Base-by-base conservation (phyloP, 2,113 vertebrate genomes). In the Argyrosomus japonicus region DNA sequence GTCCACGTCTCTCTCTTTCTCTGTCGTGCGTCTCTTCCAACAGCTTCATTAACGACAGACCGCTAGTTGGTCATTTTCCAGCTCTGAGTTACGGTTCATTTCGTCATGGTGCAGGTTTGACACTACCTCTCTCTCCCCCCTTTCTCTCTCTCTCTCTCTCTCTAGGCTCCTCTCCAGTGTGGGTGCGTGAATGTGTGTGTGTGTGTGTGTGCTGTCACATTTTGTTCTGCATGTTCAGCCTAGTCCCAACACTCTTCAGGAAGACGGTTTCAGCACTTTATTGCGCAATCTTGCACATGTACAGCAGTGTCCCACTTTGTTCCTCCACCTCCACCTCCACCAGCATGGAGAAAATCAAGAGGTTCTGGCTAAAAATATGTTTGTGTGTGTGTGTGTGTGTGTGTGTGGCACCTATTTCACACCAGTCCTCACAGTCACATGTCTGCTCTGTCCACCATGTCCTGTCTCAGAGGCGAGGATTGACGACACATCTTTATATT, bases 71-170 rank as follows among this genome's bases (percentile, higher is more conserved):
- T 91, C 86, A 83, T 87, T 92, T 91, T 84, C 87, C 91, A 93
- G 92, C 88, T 88, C 85, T 87, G 88, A 82, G 84, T 92, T 94
- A 86, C 94, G 91, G 93, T 90, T 92, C 90, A 82, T 94, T 90
- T 91, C 93, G 87, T 93, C 92, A 93, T 90, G 92, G 79, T 91
- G 88, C 93, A 95, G 93, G 92, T 95, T 95, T 94, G 93, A 87
- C 86, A 84, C 80, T 11, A 77, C 68, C 73, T 15, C 58, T 14
- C 67, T 27, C 58, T 11, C 47, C 2, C 68, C 48, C 23, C 80
- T 53, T 54, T 54, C 74, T 57, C 67, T 58, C 68, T 29, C 62
- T 67, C 68, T 23, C 53, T 53, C 69, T 60, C 68, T 57, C 69
- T 67, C 43, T 53, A 85, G 90, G 88, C 78, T 83, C 79, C 51